A percentile compares a stretch with the other conserved stretches of the same genome.
Evolutionary conservation across 1,140 invertebrate genomes (phyloP).

Genomic region (Sycophaga agraensis): DNA sequence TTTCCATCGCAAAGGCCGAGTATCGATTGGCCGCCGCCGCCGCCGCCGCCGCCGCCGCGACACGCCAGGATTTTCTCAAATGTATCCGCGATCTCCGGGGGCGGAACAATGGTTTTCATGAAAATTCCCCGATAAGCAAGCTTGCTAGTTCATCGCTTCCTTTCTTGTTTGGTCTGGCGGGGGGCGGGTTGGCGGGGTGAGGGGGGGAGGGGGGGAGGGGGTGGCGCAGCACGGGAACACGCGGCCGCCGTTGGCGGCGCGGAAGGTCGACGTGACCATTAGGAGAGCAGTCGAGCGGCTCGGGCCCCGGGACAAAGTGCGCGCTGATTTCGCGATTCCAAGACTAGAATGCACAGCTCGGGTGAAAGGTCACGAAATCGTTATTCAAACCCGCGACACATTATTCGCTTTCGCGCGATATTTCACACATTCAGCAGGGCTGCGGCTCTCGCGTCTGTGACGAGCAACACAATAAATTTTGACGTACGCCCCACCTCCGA

Average conservation of each 20-base stretch:
- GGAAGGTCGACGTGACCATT: not conserved
- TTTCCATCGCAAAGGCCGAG: too few relatives aligned
- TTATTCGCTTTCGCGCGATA: constrained; percentile 14
- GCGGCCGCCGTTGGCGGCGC: too few relatives aligned
- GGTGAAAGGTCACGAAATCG: constrained; percentile 7
- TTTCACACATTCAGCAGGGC: constrained; percentile 22
- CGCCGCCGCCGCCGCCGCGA: too few relatives aligned
- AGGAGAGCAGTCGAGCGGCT: not conserved
- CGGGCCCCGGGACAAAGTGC: not conserved
- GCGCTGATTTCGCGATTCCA: constrained; percentile 10
- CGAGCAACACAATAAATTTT: constrained; percentile 24
- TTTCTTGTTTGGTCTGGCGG: too few relatives aligned
- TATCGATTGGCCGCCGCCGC: too few relatives aligned
- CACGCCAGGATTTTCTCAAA: too few relatives aligned
- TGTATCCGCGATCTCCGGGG: too few relatives aligned
- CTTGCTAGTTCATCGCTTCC: not conserved
- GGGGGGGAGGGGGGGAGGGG: too few relatives aligned
- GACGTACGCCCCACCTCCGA: too few relatives aligned
- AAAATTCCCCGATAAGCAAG: not conserved
- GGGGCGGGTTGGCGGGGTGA: too few relatives aligned
- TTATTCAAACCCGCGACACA: constrained; percentile 24
- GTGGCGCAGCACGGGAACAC: too few relatives aligned
- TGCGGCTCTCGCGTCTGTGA: constrained; percentile 10
- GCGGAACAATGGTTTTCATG: not conserved
- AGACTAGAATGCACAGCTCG: not conserved